Evolutionary conservation across 2,888 invertebrate genomes (phyloP).

Genomic region (Ommatoiulus sabulosus): DNA sequence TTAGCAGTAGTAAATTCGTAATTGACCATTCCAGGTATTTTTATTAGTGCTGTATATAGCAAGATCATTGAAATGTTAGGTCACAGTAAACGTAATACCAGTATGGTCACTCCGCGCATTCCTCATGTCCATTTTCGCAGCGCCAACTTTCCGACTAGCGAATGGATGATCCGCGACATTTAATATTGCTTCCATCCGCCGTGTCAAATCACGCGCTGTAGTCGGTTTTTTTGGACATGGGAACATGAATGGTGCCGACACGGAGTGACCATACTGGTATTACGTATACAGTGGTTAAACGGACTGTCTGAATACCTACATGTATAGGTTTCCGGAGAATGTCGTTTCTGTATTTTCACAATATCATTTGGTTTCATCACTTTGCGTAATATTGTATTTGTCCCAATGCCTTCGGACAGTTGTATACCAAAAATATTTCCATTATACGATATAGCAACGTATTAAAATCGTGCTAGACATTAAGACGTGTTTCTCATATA

Average conservation of each 20-base stretch:
- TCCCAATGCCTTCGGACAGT: slow-evolving; percentile 15
- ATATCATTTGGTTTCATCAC: neutral
- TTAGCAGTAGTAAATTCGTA: neutral
- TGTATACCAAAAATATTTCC: slow-evolving; percentile 47
- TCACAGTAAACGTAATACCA: no score
- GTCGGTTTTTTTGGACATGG: no score
- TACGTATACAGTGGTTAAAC: no score
- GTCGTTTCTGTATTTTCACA: slow-evolving; percentile 1
- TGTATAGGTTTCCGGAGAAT: slow-evolving; percentile 5
- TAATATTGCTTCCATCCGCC: no score
- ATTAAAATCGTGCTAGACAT: slow-evolving; percentile 10
- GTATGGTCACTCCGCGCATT: no score
- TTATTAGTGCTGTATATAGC: neutral
- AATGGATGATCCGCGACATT: no score
- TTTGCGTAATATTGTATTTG: neutral
- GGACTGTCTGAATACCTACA: neutral
- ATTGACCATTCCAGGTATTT: slow-evolving; percentile 32
- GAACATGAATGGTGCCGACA: no score
- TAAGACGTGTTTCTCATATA: neutral
- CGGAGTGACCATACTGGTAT: no score
- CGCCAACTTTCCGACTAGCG: no score
- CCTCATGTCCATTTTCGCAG: no score
- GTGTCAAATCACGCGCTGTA: no score
- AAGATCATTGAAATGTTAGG: neutral
- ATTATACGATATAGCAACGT: neutral